Conservation (phyloP, 2,113 vertebrate genomes). For the Scopus umbretta region DNA sequence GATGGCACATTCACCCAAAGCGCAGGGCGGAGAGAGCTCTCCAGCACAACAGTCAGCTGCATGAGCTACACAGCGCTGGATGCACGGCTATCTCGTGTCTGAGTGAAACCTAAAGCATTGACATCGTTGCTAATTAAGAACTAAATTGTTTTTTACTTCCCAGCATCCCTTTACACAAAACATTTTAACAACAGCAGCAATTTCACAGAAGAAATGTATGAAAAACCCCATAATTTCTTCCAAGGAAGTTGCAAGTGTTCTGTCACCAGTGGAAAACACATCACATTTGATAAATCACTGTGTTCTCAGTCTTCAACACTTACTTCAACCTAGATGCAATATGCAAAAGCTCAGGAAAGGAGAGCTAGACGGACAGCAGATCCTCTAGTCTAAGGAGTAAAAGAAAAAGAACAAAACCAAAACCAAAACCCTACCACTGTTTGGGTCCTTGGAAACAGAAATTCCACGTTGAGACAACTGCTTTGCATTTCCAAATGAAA, state of each 20-base stretch:
- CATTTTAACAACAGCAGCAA: not conserved
- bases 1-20: not conserved
- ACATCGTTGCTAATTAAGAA: not conserved
- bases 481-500: constrained; percentile 30
- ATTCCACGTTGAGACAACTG: not conserved
- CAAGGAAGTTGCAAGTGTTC: not conserved
- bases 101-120: not conserved
- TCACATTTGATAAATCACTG: not conserved
- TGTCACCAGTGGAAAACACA: not conserved
- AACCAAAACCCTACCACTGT: too few species aligned
- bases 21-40: not conserved
- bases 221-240: not conserved
- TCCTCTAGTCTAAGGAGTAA: not conserved
- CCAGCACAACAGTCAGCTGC: not conserved
- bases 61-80: not conserved
- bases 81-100: not conserved
- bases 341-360: not conserved
- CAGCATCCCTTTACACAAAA: not conserved
- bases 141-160: not conserved
- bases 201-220: not conserved
- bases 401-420: not conserved
- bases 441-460: not conserved
- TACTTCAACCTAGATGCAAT: not conserved
- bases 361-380: not conserved
- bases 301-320: not conserved